Base-by-base conservation (phyloP, 2,888 invertebrate species). In the Campoplex capitator region DNA sequence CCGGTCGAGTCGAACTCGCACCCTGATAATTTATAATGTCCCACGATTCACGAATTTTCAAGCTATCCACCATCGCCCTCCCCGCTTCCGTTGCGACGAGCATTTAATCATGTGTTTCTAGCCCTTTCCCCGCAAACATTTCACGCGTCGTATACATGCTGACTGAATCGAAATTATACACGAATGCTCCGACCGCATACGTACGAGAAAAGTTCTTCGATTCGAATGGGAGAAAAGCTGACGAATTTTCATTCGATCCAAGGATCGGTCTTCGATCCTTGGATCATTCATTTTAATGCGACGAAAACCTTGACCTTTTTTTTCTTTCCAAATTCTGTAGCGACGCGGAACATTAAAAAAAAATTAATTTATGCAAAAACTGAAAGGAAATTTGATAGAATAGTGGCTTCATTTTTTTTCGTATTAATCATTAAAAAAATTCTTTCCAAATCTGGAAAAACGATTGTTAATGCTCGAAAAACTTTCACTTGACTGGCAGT, bases 81-180 rank as follows among this genome's bases (percentile, higher is more conserved):
- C 56, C 68, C 56, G 13, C 45, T 18, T 35, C 56, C 35, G 75
- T 23, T 28, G 70, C 75, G 48, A 67, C 73, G 74, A 73, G 67
- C 84, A 68, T 79, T 84, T 79, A 79, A 79, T 84, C 78, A 79
- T 84, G 83, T 83, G 73, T 83, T 84, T 58, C 56, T 74, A 65
- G 71, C 62, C 71, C 32, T 68, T n/a, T 75, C 45, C 42, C 62
- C 9, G 45, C 13, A 62, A 62, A 62, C 28, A 16, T 62, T 62
- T 16, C n/a, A 62, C 4, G 32, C 1, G 32, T 62, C 62, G 32
- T 32, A 32, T 16, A 16, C 6, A 32, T 16, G 32, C 13, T 32
- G 62, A 62, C 16, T 32, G 32, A 1, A 16, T 2, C 16, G 6
- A 16, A 62, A 32, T 62, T 16, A 62, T 62, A 32, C 13, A 7